Evolutionary conservation across 1,140 invertebrate genomes (phyloP), one percentile per base, ranked within the genome.

Genomic region (Anagrus nilaparvatae): DNA sequence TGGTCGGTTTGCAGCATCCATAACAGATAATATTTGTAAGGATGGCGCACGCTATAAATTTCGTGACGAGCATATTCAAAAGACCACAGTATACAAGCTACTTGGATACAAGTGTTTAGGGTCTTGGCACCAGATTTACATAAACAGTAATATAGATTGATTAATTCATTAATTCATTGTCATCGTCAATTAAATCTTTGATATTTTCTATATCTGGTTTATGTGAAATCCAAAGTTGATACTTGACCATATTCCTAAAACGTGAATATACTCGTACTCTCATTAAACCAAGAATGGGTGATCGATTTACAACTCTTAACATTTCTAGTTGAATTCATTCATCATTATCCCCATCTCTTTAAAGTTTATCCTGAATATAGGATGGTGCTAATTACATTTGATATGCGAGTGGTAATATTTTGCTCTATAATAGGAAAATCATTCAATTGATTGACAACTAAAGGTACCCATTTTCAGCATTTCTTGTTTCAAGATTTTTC

Each of bases 71-170:
- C 40, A 21, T 18, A 42, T 8, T 25, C 40, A 1, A 42, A 21
- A 27, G 20, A 42, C 24, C 31, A 42, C 2, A 34, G 18, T 2
- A 42, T 23, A 25, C 23, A 27, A 5, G 40, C 25, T 20, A 35
- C 23, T 17, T 35, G 32, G 19, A 5, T 16, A 6, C 30, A 32
- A 8, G 39, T 32, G 5, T 30, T 21, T 32, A 41, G 24, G 3
- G 32, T 42, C 3, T 32, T 21, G 5, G 32, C 40, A 8, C 40
- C 25, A 35, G 32, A 19, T 14, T 28, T 32, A n/a, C 31, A 42
- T 18, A 23, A 34, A 19, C 40, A 35, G 12, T 42, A 42, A n/a
- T 42, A n/a, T n/a, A n/a, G n/a, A n/a, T n/a, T n/a, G n/a, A 28
- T 2, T 23, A 20, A 17, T 8, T 24, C 8, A 41, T 40, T 31